Conservation (phyloP, 2,888 invertebrate species). For the Ophonus ardosiacus region DNA sequence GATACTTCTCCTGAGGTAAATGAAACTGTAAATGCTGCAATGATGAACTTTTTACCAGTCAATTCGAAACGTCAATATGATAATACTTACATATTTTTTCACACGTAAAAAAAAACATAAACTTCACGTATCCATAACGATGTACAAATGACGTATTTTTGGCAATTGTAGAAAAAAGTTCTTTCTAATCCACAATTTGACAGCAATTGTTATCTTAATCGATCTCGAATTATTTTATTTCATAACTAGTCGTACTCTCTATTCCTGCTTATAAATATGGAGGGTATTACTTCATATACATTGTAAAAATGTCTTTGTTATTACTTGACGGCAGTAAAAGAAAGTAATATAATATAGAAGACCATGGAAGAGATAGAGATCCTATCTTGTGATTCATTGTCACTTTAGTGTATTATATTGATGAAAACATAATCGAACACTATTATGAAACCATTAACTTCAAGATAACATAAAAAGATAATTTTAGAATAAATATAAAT, state of each 20-base stretch:
- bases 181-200: conserved; percentile 9
- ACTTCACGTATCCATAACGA: no score
- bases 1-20: no score
- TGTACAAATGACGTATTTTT: no score
- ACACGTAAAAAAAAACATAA: no score
- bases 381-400: conserved; percentile 43
- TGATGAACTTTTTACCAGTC: no score
- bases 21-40: no score
- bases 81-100: no score
- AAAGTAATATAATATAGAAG: conserved; percentile 33
- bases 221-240: conserved; percentile 20
- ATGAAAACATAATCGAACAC: conserved; percentile 44
- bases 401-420: conserved; percentile 39
- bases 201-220: conserved; percentile 36
- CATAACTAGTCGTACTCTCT: conserved; percentile 19
- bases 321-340: background rate
- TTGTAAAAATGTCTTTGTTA: background rate
- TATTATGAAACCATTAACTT: conserved; percentile 48
- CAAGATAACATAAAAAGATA: conserved; percentile 43
- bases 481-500: conserved; percentile 49
- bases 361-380: background rate
- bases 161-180: no score
- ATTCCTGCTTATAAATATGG: background rate
- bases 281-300: background rate
- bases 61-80: no score